These are phyloP conservation scores for Chromobotia macracanthus DNA, from an alignment of 2,797 vertebrate genomes.

Conservation along the genomic window DNA sequence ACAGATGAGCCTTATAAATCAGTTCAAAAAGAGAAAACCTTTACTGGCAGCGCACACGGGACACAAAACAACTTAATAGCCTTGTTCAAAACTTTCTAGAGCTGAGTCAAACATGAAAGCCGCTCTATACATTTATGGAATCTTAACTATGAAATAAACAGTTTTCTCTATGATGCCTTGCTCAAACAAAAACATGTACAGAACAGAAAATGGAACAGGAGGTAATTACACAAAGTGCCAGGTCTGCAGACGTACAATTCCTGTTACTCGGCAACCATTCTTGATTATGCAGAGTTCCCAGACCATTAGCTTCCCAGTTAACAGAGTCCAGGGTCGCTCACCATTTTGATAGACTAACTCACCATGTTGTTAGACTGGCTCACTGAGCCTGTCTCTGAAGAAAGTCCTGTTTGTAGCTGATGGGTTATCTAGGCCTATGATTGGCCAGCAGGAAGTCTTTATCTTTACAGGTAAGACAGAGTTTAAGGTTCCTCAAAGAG, in stretches of 20 bases:
- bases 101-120: conserved; percentile 7
- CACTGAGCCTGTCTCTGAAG: conserved; percentile 35
- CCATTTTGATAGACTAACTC: not conserved
- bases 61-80: conserved; percentile 14
- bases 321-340: conserved; percentile 13
- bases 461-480: conserved; percentile 82
- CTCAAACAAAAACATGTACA: conserved; percentile 16
- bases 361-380: not conserved
- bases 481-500: conserved; percentile 81
- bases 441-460: conserved; percentile 83
- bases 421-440: conserved; percentile 80
- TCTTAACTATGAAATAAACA: conserved; percentile 18
- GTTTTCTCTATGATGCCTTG: not conserved
- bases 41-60: not conserved
- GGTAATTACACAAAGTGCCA: conserved; percentile 40
- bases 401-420: conserved; percentile 34
- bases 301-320: conserved; percentile 15
- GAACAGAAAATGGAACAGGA: conserved; percentile 28
- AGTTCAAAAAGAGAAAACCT: not conserved
- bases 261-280: not conserved
- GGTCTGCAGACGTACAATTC: conserved; percentile 37
- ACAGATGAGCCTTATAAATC: not conserved
- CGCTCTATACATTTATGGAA: not conserved
- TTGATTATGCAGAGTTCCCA: conserved; percentile 6
- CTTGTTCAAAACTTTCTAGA: conserved; percentile 12